phyloP scores from a whole-genome alignment of 2,888 invertebrate species.

The Arrhopalites spinosus region DNA sequence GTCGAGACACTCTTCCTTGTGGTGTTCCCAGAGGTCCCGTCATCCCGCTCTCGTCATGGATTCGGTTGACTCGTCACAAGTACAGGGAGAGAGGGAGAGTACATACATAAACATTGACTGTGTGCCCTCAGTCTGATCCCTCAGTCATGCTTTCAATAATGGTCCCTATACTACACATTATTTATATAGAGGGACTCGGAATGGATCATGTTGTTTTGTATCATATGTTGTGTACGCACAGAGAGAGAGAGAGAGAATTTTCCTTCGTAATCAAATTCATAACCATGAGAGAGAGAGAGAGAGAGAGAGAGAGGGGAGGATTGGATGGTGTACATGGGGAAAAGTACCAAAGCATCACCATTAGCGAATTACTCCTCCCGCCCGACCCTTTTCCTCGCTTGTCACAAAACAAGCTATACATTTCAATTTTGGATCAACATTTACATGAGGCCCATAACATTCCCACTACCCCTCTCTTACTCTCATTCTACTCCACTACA shows the following conservation, averaged over 20 bases:
- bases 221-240: too few species aligned
- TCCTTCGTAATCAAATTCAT: conserved; percentile 39
- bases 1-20: neutral
- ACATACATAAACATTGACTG: neutral
- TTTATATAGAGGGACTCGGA: too few species aligned
- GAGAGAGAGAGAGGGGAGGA: neutral
- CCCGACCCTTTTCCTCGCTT: conserved; percentile 22
- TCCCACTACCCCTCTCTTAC: neutral
- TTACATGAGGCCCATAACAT: neutral
- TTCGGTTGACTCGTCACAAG: conserved; percentile 13
- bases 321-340: too few species aligned
- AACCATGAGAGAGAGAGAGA: conserved; percentile 15
- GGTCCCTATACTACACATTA: neutral
- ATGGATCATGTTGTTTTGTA: too few species aligned
- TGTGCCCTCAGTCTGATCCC: neutral
- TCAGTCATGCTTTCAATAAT: neutral
- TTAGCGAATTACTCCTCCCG: conserved; percentile 38
- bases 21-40: conserved; percentile 37
- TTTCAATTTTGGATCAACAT: conserved; percentile 37
- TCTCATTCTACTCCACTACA: neutral
- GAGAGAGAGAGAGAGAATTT: neutral
- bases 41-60: conserved; percentile 24
- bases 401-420: conserved; percentile 29
- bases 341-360: conserved; percentile 28
- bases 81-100: conserved; percentile 2